Evolutionary conservation across 2,797 vertebrate species (phyloP).

Genomic region (Moxostoma hubbsi): DNA sequence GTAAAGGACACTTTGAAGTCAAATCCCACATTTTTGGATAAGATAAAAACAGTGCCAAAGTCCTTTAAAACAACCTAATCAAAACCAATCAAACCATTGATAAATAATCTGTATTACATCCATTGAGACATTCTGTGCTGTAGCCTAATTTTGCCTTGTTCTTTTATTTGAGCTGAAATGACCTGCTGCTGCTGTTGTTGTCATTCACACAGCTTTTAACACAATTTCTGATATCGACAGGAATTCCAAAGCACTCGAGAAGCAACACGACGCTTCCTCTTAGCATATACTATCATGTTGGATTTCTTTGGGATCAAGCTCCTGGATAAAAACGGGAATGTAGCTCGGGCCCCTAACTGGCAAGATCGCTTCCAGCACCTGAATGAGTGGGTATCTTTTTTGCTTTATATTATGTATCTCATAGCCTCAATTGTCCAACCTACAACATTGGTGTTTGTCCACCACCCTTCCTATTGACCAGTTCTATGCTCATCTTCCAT

Average conservation of each 20-base stretch:
- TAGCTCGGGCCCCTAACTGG: conserved; percentile 91
- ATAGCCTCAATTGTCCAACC: too few relatives aligned
- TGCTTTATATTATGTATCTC: neutral
- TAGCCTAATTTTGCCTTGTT: neutral
- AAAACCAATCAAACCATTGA: neutral
- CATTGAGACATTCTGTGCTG: neutral
- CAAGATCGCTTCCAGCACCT: conserved; percentile 95
- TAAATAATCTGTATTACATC: neutral
- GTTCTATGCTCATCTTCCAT: neutral
- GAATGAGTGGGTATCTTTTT: conserved; percentile 88
- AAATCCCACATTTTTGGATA: too few relatives aligned
- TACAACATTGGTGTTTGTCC: neutral
- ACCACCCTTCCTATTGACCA: neutral
- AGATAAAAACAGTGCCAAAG: neutral
- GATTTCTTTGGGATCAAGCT: conserved; percentile 97
- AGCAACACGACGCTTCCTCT: conserved; percentile 91
- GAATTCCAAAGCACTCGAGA: conserved; percentile 98
- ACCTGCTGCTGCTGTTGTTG: neutral
- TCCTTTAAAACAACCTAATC: neutral
- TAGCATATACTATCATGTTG: conserved; percentile 95
- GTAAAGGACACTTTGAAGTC: conserved; percentile 70
- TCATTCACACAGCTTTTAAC: conserved; percentile 28
- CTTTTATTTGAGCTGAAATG: neutral
- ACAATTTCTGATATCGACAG: conserved; percentile 68
- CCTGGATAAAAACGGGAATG: conserved; percentile 91